Conservation (phyloP, 2,888 invertebrate species). For the Xestia c-nigrum region DNA sequence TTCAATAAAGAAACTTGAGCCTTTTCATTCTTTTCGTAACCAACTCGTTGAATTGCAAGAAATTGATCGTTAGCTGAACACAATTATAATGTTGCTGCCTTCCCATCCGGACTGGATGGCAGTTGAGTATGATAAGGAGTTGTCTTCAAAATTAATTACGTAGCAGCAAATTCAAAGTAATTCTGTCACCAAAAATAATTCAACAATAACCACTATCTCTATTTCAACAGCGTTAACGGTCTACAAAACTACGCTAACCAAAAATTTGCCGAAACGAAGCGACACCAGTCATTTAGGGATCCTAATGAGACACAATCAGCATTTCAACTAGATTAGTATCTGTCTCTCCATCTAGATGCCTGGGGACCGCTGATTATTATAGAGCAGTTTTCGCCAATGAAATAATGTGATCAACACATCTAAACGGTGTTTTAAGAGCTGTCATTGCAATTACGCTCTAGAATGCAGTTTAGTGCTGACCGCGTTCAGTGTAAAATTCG, state of each 20-base stretch:
- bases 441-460: background rate
- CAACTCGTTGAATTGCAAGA: background rate
- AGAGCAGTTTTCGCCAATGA: background rate
- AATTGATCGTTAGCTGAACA: background rate
- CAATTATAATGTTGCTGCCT: background rate
- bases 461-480: background rate
- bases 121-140: background rate
- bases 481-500: background rate
- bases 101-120: background rate
- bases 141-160: background rate
- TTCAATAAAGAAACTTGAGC: background rate
- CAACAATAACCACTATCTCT: constrained; percentile 19
- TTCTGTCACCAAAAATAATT: constrained; percentile 1
- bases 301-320: constrained; percentile 51
- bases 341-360: constrained; percentile 13
- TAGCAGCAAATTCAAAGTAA: background rate
- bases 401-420: background rate
- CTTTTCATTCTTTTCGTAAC: background rate
- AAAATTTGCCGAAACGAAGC: constrained; percentile 36
- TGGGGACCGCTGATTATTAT: constrained; percentile 15
- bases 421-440: background rate
- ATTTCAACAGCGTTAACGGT: background rate
- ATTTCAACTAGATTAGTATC: constrained; percentile 36
- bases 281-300: constrained; percentile 37
- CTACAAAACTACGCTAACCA: constrained; percentile 16